Evolutionary conservation across 2,888 invertebrate genomes (phyloP).

Genomic region (Acronicta psi): DNA sequence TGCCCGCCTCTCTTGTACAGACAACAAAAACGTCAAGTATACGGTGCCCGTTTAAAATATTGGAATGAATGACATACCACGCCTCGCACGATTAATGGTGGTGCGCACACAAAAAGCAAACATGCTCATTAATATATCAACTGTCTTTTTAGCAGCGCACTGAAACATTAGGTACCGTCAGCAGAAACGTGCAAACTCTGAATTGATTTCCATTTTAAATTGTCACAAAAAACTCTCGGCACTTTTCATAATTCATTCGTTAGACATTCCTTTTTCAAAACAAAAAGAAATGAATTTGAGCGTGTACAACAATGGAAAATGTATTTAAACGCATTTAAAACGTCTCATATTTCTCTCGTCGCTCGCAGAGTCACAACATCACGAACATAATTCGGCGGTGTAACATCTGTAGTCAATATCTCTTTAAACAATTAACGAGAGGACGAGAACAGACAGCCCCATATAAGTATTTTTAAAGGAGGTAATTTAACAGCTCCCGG

Average conservation of each 20-base stretch:
- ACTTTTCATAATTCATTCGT: constrained; percentile 70
- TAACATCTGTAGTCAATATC: constrained; percentile 87
- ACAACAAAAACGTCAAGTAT: constrained; percentile 84
- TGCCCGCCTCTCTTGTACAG: constrained; percentile 80
- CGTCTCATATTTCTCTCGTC: constrained; percentile 83
- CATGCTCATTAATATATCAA: constrained; percentile 88
- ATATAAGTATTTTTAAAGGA: constrained; percentile 82
- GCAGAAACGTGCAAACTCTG: constrained; percentile 61
- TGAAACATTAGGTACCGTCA: constrained; percentile 78
- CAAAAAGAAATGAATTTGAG: constrained; percentile 49
- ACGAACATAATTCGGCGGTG: constrained; percentile 77
- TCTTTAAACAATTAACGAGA: constrained; percentile 85
- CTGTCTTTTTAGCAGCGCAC: constrained; percentile 84
- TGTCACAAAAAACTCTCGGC: constrained; percentile 51
- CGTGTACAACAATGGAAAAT: constrained; percentile 69
- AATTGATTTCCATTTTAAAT: constrained; percentile 60
- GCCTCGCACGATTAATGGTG: constrained; percentile 87
- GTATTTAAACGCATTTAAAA: constrained; percentile 73
- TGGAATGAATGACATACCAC: constrained; percentile 89
- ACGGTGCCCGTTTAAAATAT: constrained; percentile 86
- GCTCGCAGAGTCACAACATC: constrained; percentile 73
- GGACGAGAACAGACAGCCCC: constrained; percentile 77
- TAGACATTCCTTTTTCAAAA: constrained; percentile 59
- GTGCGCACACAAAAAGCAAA: constrained; percentile 85
- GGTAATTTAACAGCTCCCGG: constrained; percentile 76